phyloP scores from a whole-genome alignment of 1,140 invertebrate genomes.

The Plectrocnemia conspersa region DNA sequence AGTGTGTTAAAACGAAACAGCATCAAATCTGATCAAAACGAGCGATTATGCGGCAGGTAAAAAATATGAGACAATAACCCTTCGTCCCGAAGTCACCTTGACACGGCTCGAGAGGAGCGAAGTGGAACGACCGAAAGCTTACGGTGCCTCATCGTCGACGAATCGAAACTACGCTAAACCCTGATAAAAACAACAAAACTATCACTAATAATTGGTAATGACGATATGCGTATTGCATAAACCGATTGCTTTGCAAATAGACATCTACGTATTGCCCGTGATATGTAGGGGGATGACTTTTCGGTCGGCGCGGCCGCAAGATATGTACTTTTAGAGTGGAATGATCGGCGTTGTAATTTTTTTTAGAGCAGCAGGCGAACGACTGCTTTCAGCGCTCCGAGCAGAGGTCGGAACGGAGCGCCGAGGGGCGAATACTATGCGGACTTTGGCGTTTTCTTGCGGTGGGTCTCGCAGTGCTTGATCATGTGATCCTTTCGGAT shows the following conservation, averaged over 20 bases:
- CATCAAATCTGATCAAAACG: constrained; percentile 32
- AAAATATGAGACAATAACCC: constrained; percentile 35
- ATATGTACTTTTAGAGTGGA: constrained; percentile 12
- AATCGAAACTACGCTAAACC: constrained; percentile 34
- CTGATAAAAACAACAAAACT: constrained; percentile 36
- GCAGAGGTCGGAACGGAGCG: constrained; percentile 36
- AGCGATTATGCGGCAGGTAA: constrained; percentile 34
- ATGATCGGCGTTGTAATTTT: not conserved
- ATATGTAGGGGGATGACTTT: constrained; percentile 22
- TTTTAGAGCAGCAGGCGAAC: not conserved
- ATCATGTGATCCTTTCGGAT: constrained; percentile 93
- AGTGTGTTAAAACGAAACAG: constrained; percentile 26
- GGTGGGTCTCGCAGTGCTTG: constrained; percentile 86
- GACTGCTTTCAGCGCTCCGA: not conserved
- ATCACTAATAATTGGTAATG: constrained; percentile 34
- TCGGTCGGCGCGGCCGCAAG: constrained; percentile 3
- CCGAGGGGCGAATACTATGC: constrained; percentile 34
- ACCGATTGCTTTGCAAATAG: constrained; percentile 34
- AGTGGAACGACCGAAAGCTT: constrained; percentile 26
- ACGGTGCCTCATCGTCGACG: constrained; percentile 26
- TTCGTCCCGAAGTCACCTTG: constrained; percentile 33
- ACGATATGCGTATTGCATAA: constrained; percentile 33
- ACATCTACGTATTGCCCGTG: constrained; percentile 34
- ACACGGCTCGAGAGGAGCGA: constrained; percentile 17
- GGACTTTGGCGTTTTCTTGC: constrained; percentile 45